phyloP scores from a whole-genome alignment of 2,797 vertebrate genomes.

The Platalea minor region DNA sequence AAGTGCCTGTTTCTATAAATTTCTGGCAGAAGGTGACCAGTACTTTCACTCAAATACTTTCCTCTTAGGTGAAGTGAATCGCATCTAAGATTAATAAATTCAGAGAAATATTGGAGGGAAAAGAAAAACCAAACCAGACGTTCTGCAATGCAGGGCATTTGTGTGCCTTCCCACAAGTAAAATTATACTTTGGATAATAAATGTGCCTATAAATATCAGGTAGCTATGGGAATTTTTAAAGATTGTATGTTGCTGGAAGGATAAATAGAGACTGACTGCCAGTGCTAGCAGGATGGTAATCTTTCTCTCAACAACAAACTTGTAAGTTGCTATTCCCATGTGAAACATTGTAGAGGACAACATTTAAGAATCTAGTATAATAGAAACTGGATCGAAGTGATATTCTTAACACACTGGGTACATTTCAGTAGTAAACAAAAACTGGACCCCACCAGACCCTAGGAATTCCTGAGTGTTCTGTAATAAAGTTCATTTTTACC shows the following conservation, averaged over 20 bases:
- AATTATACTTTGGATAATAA: background rate
- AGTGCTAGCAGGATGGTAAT: background rate
- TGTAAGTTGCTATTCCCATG: background rate
- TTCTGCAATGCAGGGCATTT: background rate
- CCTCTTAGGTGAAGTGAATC: background rate
- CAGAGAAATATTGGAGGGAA: background rate
- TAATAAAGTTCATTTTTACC: background rate
- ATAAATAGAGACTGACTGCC: background rate
- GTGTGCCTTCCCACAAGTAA: background rate
- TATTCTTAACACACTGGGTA: background rate
- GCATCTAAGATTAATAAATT: background rate
- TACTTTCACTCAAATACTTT: background rate
- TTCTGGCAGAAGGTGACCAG: background rate
- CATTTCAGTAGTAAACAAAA: background rate
- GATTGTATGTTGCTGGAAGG: background rate
- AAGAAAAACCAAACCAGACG: background rate
- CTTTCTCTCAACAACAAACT: background rate
- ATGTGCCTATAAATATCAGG: slow-evolving; percentile 17
- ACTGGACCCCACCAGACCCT: background rate
- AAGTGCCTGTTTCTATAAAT: background rate
- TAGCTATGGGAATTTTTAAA: slow-evolving; percentile 17
- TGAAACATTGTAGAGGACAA: background rate
- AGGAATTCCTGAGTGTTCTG: background rate
- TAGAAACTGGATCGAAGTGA: background rate
- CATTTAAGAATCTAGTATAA: background rate